Percentiles rank a stretch among this genome's conserved stretches.
phyloP scores from a whole-genome alignment of 2,113 vertebrate species.

The rabbit (Oryctolagus cuniculus) region DNA sequence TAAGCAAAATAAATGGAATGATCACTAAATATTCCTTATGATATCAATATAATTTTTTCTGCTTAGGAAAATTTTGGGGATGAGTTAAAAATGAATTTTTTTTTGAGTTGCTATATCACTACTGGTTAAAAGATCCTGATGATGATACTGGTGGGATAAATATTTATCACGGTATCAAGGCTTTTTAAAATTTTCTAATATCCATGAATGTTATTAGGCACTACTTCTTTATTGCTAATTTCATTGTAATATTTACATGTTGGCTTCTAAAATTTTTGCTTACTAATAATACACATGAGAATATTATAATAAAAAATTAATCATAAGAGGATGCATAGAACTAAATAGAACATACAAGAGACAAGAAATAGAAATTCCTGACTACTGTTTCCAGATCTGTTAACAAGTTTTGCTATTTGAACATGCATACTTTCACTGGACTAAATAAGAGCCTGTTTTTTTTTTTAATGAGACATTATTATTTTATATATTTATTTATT shows the following conservation, averaged over 20 bases:
- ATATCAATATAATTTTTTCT: not conserved
- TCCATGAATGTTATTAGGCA: not conserved
- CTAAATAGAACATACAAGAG: not conserved
- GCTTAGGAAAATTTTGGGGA: not conserved
- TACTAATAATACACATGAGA: not conserved
- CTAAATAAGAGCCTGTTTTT: not conserved
- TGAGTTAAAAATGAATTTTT: not conserved
- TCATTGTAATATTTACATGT: not conserved
- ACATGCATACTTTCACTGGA: not conserved
- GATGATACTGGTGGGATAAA: not conserved
- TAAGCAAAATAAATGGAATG: not conserved
- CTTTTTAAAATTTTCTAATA: not conserved
- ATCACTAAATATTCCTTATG: not conserved
- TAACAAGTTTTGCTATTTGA: not conserved
- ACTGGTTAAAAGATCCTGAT: not conserved
- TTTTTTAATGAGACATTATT: no score
- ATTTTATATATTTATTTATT: no score
- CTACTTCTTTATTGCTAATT: not conserved
- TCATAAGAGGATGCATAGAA: not conserved
- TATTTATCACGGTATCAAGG: not conserved
- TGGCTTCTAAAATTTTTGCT: not conserved
- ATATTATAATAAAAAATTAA: not conserved
- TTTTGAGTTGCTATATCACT: not conserved
- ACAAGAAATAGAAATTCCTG: not conserved
- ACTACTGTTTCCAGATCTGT: conserved; percentile 28